Percentiles rank a stretch among this genome's conserved stretches.
These are phyloP conservation scores for Melipona quadrifasciata DNA, from an alignment of 1,140 invertebrate genomes.

Conservation along the genomic window DNA sequence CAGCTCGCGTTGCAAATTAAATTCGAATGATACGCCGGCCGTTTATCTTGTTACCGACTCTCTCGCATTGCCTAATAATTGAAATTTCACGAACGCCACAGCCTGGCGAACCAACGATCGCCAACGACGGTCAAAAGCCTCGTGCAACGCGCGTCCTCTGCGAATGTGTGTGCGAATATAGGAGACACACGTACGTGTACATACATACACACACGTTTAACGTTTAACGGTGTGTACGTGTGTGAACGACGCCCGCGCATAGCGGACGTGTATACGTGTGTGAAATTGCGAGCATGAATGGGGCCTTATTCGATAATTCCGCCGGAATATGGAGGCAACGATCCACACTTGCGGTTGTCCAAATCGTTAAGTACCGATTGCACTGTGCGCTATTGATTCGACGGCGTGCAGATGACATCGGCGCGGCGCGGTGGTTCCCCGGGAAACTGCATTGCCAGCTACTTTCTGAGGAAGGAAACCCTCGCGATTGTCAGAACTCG, in stretches of 20 bases:
- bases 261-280: not conserved
- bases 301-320: slow-evolving; percentile 15
- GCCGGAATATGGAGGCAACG: not conserved
- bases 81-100: slow-evolving; percentile 36
- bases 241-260: too few relatives aligned
- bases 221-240: too few relatives aligned
- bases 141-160: not conserved
- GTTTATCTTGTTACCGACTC: slow-evolving; percentile 51
- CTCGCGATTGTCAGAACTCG: not conserved
- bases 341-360: slow-evolving; percentile 55
- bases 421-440: slow-evolving; percentile 8
- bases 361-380: slow-evolving; percentile 58
- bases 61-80: slow-evolving; percentile 56
- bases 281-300: slow-evolving; percentile 2
- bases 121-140: slow-evolving; percentile 19
- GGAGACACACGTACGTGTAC: too few relatives aligned
- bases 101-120: not conserved
- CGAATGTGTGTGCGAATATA: not conserved
- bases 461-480: not conserved
- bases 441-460: slow-evolving; percentile 8
- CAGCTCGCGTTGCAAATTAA: slow-evolving; percentile 56
- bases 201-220: too few relatives aligned
- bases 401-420: slow-evolving; percentile 51
- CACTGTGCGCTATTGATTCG: slow-evolving; percentile 58
- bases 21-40: slow-evolving; percentile 52